Conservation (phyloP, 1,140 invertebrate genomes). For the Portunus trituberculatus region DNA sequence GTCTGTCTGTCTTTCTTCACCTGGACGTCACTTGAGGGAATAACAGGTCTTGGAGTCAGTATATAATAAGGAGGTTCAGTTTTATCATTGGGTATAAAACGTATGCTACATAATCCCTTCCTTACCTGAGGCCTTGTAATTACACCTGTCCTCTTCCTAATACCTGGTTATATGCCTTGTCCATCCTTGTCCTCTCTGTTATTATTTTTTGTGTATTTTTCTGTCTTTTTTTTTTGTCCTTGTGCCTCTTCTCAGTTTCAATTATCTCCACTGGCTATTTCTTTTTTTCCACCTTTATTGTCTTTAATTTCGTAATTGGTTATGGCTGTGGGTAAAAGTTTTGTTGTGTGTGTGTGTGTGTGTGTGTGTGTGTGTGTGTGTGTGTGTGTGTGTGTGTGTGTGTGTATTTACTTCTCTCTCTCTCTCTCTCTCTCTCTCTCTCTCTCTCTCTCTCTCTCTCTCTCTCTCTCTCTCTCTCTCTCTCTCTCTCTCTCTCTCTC, state of each 20-base stretch:
- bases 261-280: neutral
- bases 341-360: neutral
- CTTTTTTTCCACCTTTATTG: conserved; percentile 1
- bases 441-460: neutral
- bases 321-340: neutral
- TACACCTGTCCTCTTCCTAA: neutral
- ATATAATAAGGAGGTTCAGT: neutral
- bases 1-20: too few relatives aligned
- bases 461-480: conserved; percentile 5
- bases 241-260: neutral
- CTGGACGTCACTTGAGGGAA: neutral
- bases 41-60: neutral
- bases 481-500: neutral
- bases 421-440: neutral
- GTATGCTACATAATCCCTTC: neutral
- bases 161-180: neutral
- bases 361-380: conserved; percentile 11
- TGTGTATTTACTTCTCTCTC: neutral
- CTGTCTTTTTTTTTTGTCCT: neutral
- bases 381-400: neutral
- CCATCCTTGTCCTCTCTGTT: neutral
- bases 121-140: neutral
- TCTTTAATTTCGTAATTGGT: conserved; percentile 8
- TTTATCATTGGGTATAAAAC: neutral
- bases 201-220: neutral